phyloP scores from a whole-genome alignment of 1,140 invertebrate species.

The Drosophila saltans region DNA sequence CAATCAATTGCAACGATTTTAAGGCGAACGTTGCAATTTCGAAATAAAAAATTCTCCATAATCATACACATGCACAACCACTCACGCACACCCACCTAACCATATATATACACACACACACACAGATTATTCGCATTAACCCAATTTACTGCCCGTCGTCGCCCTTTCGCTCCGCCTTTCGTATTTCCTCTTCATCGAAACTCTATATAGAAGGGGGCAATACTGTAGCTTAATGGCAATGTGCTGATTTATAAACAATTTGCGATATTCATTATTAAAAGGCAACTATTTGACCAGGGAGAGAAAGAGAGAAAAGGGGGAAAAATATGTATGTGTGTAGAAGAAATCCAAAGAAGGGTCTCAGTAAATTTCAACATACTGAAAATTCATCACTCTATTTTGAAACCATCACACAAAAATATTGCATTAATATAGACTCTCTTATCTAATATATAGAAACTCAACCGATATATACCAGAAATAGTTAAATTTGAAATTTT shows the following conservation, averaged over 20 bases:
- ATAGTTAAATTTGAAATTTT: too few species aligned
- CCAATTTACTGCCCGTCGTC: constrained; percentile 35
- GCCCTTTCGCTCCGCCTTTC: background rate
- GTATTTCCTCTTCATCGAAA: too few species aligned
- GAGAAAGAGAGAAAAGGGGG: background rate
- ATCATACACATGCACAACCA: too few species aligned
- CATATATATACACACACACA: background rate
- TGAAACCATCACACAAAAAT: too few species aligned
- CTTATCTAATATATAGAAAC: too few species aligned
- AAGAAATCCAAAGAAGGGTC: too few species aligned
- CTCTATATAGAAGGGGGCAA: background rate
- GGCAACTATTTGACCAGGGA: constrained; percentile 11
- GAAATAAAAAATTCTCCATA: constrained; percentile 26
- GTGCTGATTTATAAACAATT: constrained; percentile 61
- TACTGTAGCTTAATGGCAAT: constrained; percentile 33
- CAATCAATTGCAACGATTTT: background rate
- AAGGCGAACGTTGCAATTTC: constrained; percentile 2
- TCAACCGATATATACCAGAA: too few species aligned
- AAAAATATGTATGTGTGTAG: background rate
- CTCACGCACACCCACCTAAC: background rate
- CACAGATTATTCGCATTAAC: constrained; percentile 41
- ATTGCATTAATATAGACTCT: too few species aligned
- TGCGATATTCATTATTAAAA: constrained; percentile 57
- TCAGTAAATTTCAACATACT: too few species aligned
- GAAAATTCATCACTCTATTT: background rate